Percentiles rank a stretch among this genome's conserved stretches.
These are phyloP conservation scores for Oryzias melastigma DNA, from an alignment of 2,113 vertebrate species.

Conservation along the genomic window DNA sequence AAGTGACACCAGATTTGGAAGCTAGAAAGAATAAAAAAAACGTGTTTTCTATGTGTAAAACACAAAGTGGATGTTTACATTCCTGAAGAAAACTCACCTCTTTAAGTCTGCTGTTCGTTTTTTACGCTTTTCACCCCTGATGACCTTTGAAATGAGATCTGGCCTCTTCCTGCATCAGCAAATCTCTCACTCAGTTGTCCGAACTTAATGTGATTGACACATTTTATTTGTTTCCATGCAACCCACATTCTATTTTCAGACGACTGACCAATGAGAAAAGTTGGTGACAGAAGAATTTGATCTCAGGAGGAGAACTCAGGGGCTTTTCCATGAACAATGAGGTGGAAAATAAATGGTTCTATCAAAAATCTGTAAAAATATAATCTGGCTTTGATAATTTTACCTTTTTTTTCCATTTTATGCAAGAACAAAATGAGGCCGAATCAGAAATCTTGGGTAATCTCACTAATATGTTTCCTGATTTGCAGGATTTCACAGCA, in stretches of 20 bases:
- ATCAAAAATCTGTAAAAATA: background rate
- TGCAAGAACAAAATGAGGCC: too few relatives aligned
- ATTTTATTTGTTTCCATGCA: slow-evolving; percentile 77
- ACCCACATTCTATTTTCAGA: slow-evolving; percentile 55
- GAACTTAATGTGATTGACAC: slow-evolving; percentile 76
- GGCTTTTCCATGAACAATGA: too few relatives aligned
- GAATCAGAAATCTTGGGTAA: too few relatives aligned
- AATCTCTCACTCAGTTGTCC: slow-evolving; percentile 50
- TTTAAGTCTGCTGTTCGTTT: background rate
- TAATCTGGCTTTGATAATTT: too few relatives aligned
- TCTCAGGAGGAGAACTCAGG: too few relatives aligned
- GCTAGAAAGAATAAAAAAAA: too few relatives aligned
- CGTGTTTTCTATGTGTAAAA: too few relatives aligned
- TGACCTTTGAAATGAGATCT: slow-evolving; percentile 65
- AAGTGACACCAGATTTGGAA: too few relatives aligned
- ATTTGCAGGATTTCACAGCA: background rate
- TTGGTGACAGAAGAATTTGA: too few relatives aligned
- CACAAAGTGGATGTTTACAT: background rate
- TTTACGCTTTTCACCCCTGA: background rate
- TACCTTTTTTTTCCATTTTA: too few relatives aligned
- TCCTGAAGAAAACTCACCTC: background rate
- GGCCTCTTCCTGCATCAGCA: slow-evolving; percentile 37
- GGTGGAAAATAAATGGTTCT: too few relatives aligned
- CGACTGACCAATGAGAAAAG: slow-evolving; percentile 69
- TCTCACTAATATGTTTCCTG: too few relatives aligned